Base-by-base conservation (phyloP, 2,113 vertebrate genomes). In the Gasterosteus nipponicus region DNA sequence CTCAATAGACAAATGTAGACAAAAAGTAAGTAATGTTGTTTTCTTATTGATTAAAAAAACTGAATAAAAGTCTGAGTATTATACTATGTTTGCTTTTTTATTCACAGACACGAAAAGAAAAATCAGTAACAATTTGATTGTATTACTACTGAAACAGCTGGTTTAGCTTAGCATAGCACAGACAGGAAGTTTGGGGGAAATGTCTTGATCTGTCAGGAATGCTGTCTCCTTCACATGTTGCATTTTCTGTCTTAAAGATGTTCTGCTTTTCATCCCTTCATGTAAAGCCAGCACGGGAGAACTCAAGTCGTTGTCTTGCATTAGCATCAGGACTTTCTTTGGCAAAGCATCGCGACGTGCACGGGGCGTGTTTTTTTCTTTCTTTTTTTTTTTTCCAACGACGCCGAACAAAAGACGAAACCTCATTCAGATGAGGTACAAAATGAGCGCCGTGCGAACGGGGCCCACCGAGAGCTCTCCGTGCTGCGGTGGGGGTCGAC, bases 391-490 rank as follows among this genome's bases (percentile, higher is more conserved):
- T 26, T 26, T 84, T 61, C 84, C 58, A 31, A 47, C 66, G 81
- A 47, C 73, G 80, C 69, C 71, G 87, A 84, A 89, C 86, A 88
- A 82, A 89, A 91, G 84, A 82, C 18, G 35, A 91, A 92, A 89
- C 91, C 88, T 83, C 84, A 87, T 71, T 84, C 69, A 84, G 89
- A 85, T 74, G 77, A 90, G 89, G 83, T 92, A 93, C 91, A 93
- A 93, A 93, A 93, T 91, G 90, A 91, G 82, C 75, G 89, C 74
- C 86, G 89, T 87, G 74, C 75, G 22, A 59, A 29, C 71, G 38
- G 63, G 85, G 90, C 82, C 83, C 83, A 83, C 57, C 78, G 69
- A 85, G 86, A 78, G 76, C 41, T 88, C 81, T 85, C 88, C 47
- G 44, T 81, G 90, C 92, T 94, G 89, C 56, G 92, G 77, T 81